phyloP scores from a whole-genome alignment of 1,140 invertebrate species.

The Drosophila prosaltans region DNA sequence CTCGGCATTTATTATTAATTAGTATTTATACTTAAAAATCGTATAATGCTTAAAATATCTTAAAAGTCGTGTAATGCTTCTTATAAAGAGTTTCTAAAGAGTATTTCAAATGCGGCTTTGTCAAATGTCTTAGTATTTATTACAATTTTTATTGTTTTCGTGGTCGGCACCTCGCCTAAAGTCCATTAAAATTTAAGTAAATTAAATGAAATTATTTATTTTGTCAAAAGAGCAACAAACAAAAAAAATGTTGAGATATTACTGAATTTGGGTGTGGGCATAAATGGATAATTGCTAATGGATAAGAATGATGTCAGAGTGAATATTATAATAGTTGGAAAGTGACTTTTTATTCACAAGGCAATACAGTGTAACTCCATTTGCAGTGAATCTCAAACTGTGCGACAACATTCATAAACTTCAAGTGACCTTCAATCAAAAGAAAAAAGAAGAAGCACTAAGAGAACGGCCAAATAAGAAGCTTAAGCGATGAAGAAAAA shows the following conservation, averaged over 20 bases:
- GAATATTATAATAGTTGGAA: slow-evolving; percentile 19
- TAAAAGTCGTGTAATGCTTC: too few species aligned
- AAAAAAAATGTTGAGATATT: slow-evolving; percentile 28
- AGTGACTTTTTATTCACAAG: too few species aligned
- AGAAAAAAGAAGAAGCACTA: slow-evolving; percentile 44
- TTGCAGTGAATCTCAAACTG: slow-evolving; percentile 27
- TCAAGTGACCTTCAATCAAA: slow-evolving; percentile 61
- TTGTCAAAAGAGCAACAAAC: slow-evolving; percentile 42
- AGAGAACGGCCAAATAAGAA: slow-evolving; percentile 40
- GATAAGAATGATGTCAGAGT: slow-evolving; percentile 54
- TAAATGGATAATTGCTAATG: not conserved
- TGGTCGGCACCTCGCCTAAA: slow-evolving; percentile 44
- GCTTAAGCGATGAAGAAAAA: slow-evolving; percentile 1
- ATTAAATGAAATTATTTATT: slow-evolving; percentile 70
- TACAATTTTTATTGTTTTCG: slow-evolving; percentile 19
- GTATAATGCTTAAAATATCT: too few species aligned
- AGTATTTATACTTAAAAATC: too few species aligned
- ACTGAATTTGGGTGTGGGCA: slow-evolving; percentile 42
- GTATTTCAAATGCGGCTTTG: too few species aligned
- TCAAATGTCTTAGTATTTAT: too few species aligned
- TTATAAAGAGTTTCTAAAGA: too few species aligned
- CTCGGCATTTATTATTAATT: too few species aligned
- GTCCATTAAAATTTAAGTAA: slow-evolving; percentile 74
- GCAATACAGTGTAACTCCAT: not conserved
- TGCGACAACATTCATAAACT: slow-evolving; percentile 34